Conservation (phyloP, 2,888 invertebrate species). For the Sycophila texana region DNA sequence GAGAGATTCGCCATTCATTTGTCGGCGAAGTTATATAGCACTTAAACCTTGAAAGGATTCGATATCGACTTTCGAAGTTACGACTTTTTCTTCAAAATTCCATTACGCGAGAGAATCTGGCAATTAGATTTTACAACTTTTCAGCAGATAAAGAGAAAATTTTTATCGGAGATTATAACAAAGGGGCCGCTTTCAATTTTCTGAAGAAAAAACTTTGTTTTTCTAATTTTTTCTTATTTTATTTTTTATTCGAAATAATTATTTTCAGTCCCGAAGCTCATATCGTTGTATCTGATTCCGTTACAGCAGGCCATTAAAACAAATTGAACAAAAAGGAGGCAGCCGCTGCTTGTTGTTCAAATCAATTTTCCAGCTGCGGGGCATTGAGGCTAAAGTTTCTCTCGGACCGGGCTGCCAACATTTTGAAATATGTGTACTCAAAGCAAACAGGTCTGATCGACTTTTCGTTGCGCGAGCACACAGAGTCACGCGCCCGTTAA, state of each 20-base stretch:
- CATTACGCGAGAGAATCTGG: background rate
- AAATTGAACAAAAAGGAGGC: too few species aligned
- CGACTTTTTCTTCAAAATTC: conserved; percentile 21
- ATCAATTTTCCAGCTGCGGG: background rate
- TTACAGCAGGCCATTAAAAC: too few species aligned
- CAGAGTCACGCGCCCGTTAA: too few species aligned
- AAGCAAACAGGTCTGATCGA: too few species aligned
- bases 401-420: too few species aligned
- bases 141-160: background rate
- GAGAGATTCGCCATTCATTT: background rate
- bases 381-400: too few species aligned
- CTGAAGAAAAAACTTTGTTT: background rate
- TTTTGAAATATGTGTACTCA: too few species aligned
- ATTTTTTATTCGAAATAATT: background rate
- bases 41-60: background rate
- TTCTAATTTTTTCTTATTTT: too few species aligned
- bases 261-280: background rate
- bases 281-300: background rate
- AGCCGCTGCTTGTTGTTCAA: too few species aligned
- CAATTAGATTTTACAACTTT: conserved; percentile 24
- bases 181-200: background rate
- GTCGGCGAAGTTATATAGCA: background rate
- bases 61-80: conserved; percentile 21
- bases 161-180: conserved; percentile 23
- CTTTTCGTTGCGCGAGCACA: too few species aligned